Conservation (phyloP, 1,140 invertebrate genomes). For the Idris sp. region DNA sequence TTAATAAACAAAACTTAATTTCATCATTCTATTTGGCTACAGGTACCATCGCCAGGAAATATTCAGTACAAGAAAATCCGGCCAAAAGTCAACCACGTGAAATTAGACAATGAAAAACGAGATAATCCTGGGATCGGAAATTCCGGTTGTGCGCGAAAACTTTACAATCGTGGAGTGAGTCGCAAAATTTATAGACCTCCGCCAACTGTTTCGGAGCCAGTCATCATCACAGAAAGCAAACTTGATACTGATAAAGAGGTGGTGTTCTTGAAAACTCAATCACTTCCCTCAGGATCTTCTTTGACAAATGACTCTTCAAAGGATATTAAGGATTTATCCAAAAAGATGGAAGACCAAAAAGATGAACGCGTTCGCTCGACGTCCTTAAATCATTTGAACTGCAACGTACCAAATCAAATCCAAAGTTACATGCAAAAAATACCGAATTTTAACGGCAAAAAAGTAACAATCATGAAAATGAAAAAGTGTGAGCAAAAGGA, state of each 20-base stretch:
- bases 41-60: conserved; percentile 28
- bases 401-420: background rate
- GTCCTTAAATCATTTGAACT: conserved; percentile 9
- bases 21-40: background rate
- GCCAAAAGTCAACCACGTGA: conserved; percentile 18
- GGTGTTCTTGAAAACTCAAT: background rate
- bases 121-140: background rate
- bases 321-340: background rate
- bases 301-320: background rate
- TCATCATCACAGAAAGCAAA: background rate
- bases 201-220: background rate
- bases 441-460: conserved; percentile 1
- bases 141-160: conserved; percentile 24
- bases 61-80: conserved; percentile 18
- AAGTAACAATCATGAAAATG: background rate
- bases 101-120: conserved; percentile 8
- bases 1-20: background rate
- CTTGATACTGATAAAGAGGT: background rate
- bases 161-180: conserved; percentile 4
- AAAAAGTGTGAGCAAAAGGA: conserved; percentile 57
- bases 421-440: background rate
- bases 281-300: background rate
- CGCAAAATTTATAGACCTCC: background rate
- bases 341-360: conserved; percentile 1
- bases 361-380: background rate